Evolutionary conservation across 2,113 vertebrate species (phyloP), one percentile per base, ranked within the genome.

Genomic region (Cyphomyrus plagiostoma): DNA sequence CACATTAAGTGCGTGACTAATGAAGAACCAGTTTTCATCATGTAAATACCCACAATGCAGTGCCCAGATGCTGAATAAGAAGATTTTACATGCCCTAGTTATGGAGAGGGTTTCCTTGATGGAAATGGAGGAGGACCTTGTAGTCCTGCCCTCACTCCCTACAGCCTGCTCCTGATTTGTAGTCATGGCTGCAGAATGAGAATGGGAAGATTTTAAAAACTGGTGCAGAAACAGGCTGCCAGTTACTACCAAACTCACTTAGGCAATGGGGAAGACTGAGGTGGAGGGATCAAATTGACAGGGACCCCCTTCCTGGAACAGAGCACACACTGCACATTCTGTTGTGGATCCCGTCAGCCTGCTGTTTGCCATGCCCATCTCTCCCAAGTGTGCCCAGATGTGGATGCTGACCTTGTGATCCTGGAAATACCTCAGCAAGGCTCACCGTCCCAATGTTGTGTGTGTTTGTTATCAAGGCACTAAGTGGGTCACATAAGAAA

Each of bases 241-340:
- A 48, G 48, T 13, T 46, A 26, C 11, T 50, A 17, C 49, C 23
- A 58, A 8, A 45, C 10, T 30, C 58, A 17, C 30, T 45, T 19
- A 74, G 88, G 88, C 46, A 26, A 26, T 46, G 87, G 87, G 42
- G 1, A 45, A 21, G 50, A 35, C 11, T n/a, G 8, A 52, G 19
- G n/a, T 74, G 58, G 42, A 56, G 6, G 6, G 15, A 46, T 46
- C n/a, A 13, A 42, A 53, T 39, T 53, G 86, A 19, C 89, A 90
- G 77, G 50, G 77, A 89, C 86, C 89, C 88, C 84, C 66, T 88
- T 88, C 30, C 89, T 92, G 91, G 91, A 50, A 50, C 88, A 90
- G 58, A 56, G 21, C 15, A 17, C 70, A 87, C 82, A 91, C 23
- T 91, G 84, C 89, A 91, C 83, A 52, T 80, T n/a, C 23, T 17